These are phyloP conservation scores for Origma solitaria DNA, from an alignment of 2,113 vertebrate genomes.

Conservation along the genomic window DNA sequence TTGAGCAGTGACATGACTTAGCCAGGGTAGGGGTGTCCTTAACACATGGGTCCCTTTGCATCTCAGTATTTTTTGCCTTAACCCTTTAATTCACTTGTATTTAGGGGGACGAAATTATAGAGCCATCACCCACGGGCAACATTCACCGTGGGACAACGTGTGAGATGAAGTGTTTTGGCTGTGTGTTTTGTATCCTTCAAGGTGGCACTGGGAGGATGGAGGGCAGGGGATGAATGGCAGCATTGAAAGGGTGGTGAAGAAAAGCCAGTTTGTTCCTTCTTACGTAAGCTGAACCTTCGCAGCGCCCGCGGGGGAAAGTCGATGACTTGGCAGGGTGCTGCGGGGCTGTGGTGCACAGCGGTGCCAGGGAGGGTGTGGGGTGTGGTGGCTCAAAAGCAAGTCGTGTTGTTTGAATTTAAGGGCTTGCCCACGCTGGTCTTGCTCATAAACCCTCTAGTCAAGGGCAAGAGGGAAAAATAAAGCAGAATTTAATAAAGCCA, in stretches of 20 bases:
- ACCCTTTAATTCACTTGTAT: neutral
- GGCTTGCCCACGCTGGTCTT: neutral
- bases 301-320: neutral
- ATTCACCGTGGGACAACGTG: neutral
- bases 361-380: slow-evolving; percentile 13
- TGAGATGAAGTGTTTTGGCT: neutral
- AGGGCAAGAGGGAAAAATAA: neutral
- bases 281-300: slow-evolving; percentile 8
- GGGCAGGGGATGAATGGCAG: slow-evolving; percentile 49
- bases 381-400: neutral
- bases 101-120: neutral
- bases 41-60: neutral
- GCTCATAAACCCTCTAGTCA: neutral
- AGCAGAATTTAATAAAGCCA: neutral
- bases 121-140: fast-evolving
- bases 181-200: slow-evolving; percentile 9
- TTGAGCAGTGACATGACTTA: neutral
- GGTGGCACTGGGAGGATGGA: slow-evolving; percentile 30
- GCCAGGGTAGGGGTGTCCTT: neutral
- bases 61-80: neutral
- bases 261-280: slow-evolving; percentile 51
- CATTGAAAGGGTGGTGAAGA: slow-evolving; percentile 56
- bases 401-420: neutral
- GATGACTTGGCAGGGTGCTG: slow-evolving; percentile 43
- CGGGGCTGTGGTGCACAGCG: neutral